phyloP scores from a whole-genome alignment of 2,888 invertebrate genomes.

The Phalangium opilio region DNA sequence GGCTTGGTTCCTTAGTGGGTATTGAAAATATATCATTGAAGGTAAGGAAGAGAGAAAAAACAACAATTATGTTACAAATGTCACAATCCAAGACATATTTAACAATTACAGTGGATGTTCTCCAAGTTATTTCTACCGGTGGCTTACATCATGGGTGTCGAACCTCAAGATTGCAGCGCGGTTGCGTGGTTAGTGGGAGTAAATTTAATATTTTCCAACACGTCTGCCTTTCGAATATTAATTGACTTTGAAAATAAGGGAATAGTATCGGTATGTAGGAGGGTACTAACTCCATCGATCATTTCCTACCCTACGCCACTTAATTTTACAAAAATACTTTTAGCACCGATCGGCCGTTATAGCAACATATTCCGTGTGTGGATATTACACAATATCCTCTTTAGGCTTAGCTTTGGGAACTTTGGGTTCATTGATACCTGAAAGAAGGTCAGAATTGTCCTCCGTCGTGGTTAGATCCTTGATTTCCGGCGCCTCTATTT shows the following conservation, averaged over 20 bases:
- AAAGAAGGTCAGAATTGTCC: conserved; percentile 25
- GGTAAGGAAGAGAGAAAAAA: no score
- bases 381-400: conserved; percentile 35
- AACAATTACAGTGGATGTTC: conserved; percentile 45
- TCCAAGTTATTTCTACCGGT: conserved; percentile 82
- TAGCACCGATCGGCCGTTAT: conserved; percentile 26
- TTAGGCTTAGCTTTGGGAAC: conserved; percentile 34
- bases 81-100: not conserved
- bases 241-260: not conserved
- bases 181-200: conserved; percentile 56
- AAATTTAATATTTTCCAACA: not conserved
- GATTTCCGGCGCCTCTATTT: conserved; percentile 27
- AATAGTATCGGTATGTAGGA: conserved; percentile 51
- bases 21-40: no score
- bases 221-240: not conserved
- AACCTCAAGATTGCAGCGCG: conserved; percentile 46
- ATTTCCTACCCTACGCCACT: conserved; percentile 72
- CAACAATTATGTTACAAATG: no score
- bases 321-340: conserved; percentile 37
- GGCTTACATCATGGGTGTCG: conserved; percentile 65
- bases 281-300: conserved; percentile 78
- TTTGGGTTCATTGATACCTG: conserved; percentile 28
- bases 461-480: conserved; percentile 26
- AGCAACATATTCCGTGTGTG: conserved; percentile 34
- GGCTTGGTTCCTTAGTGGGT: no score